Evolutionary conservation across 2,113 vertebrate genomes (phyloP), one percentile per base, ranked within the genome.

Genomic region (Nothocercus nigrocapillus): DNA sequence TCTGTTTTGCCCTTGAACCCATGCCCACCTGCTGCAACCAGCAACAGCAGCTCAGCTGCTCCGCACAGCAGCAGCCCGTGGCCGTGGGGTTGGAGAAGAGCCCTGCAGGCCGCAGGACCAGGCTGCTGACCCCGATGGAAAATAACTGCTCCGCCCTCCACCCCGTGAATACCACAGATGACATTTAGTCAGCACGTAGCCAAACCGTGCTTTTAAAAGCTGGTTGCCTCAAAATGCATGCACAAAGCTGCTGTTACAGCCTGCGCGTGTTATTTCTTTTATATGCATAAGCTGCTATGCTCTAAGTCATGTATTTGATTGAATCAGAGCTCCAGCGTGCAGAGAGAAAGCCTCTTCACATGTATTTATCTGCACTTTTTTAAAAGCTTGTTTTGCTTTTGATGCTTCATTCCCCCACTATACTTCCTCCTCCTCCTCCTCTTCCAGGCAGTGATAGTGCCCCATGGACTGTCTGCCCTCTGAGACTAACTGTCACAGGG

Each of bases 321-420:
- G 64, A 90, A 93, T 42, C 73, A 78, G 54, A 74, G 45, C 79
- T 77, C 68, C 88, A 56, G 28, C 54, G 34, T 6, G 36, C 59
- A 94, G 38, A n/a, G 9, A 80, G 72, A 95, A 83, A 94, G 36
- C 85, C 77, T 38, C 56, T 84, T 64, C 73, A 28, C 45, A 18
- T 38, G 13, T 25, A 59, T 77, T 94, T 89, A 82, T 59, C 59
- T 28, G 10, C 20, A 28, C 36, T 80, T 92, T 92, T 70, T 58
- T 14, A 78, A 85, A 82, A 77, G 59, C 72, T 85, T 88, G 7
- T 27, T 90, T 72, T 89, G 36, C 28, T 74, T 75, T 30, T 42
- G 70, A 76, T 67, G 84, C 70, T 74, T 83, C 1, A 0, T 63
- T 51, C 38, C 21, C 12, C 7, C 2, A 28, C 54, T 16, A 28